Conservation (phyloP, 2,888 invertebrate species). For the Erynnis tages region DNA sequence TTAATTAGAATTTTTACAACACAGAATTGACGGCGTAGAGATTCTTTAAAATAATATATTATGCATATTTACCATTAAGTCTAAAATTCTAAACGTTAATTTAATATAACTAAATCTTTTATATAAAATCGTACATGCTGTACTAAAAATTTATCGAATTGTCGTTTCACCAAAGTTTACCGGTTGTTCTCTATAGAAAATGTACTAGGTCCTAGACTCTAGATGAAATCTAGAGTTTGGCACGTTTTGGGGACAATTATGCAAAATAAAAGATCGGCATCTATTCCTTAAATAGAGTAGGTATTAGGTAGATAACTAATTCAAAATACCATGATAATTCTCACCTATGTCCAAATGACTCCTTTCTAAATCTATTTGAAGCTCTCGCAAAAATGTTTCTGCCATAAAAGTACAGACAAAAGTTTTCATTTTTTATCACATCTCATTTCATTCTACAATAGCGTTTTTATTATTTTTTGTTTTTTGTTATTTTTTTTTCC, state of each 20-base stretch:
- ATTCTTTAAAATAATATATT: constrained; percentile 65
- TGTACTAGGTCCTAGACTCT: too few species aligned
- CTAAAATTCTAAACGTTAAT: constrained; percentile 48
- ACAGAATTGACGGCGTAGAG: constrained; percentile 80
- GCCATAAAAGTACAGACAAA: too few species aligned
- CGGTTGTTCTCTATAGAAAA: not conserved
- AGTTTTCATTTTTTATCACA: too few species aligned
- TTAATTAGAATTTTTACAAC: constrained; percentile 70
- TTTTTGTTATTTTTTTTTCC: too few species aligned
- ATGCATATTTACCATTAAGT: constrained; percentile 59
- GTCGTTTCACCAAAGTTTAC: not conserved
- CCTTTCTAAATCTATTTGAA: constrained; percentile 21
- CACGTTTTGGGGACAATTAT: not conserved
- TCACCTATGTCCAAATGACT: constrained; percentile 72
- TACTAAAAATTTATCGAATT: not conserved
- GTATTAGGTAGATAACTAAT: constrained; percentile 13
- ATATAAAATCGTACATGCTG: not conserved
- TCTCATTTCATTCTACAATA: too few species aligned
- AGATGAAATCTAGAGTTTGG: too few species aligned
- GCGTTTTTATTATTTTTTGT: too few species aligned
- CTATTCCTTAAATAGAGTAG: not conserved
- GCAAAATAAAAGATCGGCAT: not conserved
- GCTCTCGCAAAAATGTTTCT: constrained; percentile 17
- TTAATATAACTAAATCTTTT: constrained; percentile 25
- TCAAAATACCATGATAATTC: constrained; percentile 64